phyloP scores from a whole-genome alignment of 2,113 vertebrate genomes.

The Plecotus auritus region DNA sequence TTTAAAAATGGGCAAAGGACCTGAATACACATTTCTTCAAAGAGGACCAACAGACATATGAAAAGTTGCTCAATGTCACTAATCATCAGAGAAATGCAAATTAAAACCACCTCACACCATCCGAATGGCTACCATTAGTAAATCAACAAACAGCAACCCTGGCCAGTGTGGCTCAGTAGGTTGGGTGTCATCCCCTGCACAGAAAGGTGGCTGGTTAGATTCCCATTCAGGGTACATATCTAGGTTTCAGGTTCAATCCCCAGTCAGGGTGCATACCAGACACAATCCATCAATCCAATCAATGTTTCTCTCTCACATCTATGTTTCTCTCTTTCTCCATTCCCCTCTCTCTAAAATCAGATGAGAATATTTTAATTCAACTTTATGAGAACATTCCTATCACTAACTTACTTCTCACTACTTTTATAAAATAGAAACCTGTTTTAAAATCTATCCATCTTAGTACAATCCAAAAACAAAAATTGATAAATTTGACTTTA shows the following conservation, averaged over 20 bases:
- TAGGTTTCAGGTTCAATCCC: background rate
- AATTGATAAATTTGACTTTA: background rate
- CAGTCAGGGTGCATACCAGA: background rate
- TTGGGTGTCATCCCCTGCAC: background rate
- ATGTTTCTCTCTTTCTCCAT: background rate
- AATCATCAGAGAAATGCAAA: background rate
- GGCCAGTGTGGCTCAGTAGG: background rate
- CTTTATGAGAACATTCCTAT: background rate
- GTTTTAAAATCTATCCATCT: slow-evolving; percentile 16
- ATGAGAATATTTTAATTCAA: background rate
- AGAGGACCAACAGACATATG: background rate
- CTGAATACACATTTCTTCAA: background rate
- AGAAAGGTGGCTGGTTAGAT: too few species aligned
- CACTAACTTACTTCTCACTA: background rate
- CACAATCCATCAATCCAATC: background rate
- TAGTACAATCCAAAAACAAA: slow-evolving; percentile 34
- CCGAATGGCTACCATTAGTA: background rate
- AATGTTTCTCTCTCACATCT: background rate
- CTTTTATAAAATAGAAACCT: slow-evolving; percentile 13
- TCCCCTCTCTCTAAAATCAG: background rate
- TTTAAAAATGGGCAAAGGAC: background rate
- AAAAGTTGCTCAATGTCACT: background rate
- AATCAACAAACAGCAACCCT: background rate
- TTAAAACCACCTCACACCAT: background rate
- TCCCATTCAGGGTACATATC: background rate